Percentiles rank a stretch among this genome's conserved stretches.
These are phyloP conservation scores for Parnassius orleans DNA, from an alignment of 2,888 invertebrate genomes.

Conservation along the genomic window DNA sequence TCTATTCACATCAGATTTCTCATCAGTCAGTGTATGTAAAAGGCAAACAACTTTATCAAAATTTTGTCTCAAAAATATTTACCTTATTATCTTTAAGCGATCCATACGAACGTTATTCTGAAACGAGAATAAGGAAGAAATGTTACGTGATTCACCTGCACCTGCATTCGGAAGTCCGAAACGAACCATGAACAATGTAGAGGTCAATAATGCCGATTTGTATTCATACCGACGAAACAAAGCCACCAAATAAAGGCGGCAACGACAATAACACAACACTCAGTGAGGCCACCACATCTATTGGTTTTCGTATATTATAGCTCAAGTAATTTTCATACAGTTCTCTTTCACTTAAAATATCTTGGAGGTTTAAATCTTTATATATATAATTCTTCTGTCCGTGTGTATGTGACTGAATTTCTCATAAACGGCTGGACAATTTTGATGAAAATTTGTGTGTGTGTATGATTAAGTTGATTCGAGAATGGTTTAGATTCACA, in stretches of 20 bases:
- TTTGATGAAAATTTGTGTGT: too few species aligned
- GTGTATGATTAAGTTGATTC: too few species aligned
- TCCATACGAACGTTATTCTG: conserved; percentile 1
- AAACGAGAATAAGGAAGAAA: conserved; percentile 20
- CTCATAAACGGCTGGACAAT: too few species aligned
- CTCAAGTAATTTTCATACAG: not conserved
- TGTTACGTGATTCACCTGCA: conserved; percentile 24
- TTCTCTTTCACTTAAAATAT: too few species aligned
- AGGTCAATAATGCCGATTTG: conserved; percentile 50
- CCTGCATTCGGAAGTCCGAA: conserved; percentile 49
- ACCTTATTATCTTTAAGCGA: not conserved
- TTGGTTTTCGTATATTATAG: conserved; percentile 41
- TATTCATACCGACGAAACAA: conserved; percentile 40
- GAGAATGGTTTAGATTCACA: too few species aligned
- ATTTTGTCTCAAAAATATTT: conserved; percentile 12
- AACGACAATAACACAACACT: conserved; percentile 46
- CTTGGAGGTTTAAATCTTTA: too few species aligned
- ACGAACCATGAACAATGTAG: conserved; percentile 40
- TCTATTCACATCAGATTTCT: conserved; percentile 3
- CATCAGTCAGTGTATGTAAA: conserved; percentile 6
- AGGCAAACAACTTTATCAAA: conserved; percentile 15
- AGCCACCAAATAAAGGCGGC: conserved; percentile 39
- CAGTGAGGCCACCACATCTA: conserved; percentile 50
- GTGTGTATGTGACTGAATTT: too few species aligned
- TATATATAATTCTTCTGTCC: too few species aligned